Evolutionary conservation across 2,888 invertebrate genomes (phyloP).

Genomic region (Halictus ligatus): DNA sequence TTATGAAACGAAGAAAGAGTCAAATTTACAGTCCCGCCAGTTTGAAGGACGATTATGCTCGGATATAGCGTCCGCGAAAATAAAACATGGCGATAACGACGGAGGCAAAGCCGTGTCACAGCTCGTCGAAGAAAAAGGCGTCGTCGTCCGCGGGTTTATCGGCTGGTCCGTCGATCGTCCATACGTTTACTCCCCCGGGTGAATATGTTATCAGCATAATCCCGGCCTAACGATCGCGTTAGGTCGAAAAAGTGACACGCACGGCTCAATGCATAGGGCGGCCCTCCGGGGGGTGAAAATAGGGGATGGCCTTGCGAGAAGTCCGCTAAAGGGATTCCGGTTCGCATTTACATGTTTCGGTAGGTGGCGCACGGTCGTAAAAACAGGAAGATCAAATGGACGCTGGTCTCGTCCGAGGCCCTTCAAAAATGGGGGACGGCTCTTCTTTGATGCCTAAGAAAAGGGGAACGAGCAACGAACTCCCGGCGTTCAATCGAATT

Average conservation of each 20-base stretch:
- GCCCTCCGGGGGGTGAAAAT: background rate
- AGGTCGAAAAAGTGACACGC: constrained; percentile 18
- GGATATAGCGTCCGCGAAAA: background rate
- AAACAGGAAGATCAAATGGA: constrained; percentile 71
- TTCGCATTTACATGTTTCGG: constrained; percentile 76
- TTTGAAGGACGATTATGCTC: background rate
- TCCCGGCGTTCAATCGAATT: constrained; percentile 57
- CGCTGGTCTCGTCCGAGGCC: constrained; percentile 62
- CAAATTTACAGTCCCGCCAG: background rate
- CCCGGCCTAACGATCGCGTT: constrained; percentile 42
- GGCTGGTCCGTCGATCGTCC: constrained; percentile 25
- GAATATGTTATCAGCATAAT: constrained; percentile 54
- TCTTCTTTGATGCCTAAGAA: constrained; percentile 67
- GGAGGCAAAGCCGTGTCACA: background rate
- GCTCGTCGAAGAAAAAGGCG: background rate
- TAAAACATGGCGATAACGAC: background rate
- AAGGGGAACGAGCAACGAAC: constrained; percentile 40
- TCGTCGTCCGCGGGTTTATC: background rate
- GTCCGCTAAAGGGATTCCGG: constrained; percentile 62
- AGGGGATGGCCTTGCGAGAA: constrained; percentile 1
- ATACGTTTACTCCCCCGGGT: constrained; percentile 36
- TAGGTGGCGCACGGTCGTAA: constrained; percentile 72
- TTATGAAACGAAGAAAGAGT: no score
- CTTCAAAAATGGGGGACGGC: constrained; percentile 44
- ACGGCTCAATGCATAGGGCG: constrained; percentile 16